These are phyloP conservation scores for Pachydiplax longipennis DNA, from an alignment of 2,888 invertebrate genomes.

Conservation along the genomic window DNA sequence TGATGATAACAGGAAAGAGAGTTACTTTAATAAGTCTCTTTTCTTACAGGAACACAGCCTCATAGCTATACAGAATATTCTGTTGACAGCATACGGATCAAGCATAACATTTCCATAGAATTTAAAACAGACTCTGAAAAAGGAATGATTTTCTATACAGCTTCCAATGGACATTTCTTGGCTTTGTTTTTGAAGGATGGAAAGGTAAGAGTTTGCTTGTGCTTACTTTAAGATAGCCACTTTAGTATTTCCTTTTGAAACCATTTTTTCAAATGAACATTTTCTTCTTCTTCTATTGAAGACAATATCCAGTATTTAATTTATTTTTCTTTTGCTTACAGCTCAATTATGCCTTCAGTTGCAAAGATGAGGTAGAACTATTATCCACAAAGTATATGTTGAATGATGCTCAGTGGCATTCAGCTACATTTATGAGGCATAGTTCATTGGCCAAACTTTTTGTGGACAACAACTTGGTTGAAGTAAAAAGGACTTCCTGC, in stretches of 20 bases:
- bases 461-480: conserved; percentile 64
- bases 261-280: not conserved
- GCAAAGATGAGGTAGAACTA: conserved; percentile 69
- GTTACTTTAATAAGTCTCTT: not conserved
- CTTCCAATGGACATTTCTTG: conserved; percentile 72
- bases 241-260: not conserved
- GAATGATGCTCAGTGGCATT: conserved; percentile 84
- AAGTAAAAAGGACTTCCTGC: conserved; percentile 58
- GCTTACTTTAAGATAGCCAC: conserved; percentile 47
- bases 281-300: not conserved
- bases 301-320: not conserved
- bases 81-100: conserved; percentile 64
- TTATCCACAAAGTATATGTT: conserved; percentile 67
- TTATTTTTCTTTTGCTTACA: conserved; percentile 53
- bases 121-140: conserved; percentile 78
- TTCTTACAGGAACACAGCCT: conserved; percentile 67
- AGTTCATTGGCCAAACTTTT: conserved; percentile 70
- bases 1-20: too few species aligned
- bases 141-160: conserved; percentile 82
- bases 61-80: conserved; percentile 77
- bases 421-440: conserved; percentile 71
- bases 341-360: conserved; percentile 75
- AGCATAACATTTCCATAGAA: conserved; percentile 77
- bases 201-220: conserved; percentile 61
- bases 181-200: conserved; percentile 79